Evolutionary conservation across 1,140 invertebrate species (phyloP).

Genomic region (Listronotus oregonensis): DNA sequence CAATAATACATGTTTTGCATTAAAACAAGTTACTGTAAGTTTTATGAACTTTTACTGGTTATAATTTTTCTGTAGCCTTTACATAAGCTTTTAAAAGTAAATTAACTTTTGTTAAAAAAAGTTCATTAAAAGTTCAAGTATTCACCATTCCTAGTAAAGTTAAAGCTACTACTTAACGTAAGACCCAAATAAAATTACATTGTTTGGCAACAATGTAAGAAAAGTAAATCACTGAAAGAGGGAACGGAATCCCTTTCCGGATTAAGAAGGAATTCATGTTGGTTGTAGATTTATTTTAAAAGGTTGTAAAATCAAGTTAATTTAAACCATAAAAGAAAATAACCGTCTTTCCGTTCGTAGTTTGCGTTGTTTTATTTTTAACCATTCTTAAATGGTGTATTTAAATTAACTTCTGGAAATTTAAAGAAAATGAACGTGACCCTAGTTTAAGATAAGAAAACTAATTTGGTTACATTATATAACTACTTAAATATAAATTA

Average conservation of each 20-base stretch:
- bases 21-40: no score
- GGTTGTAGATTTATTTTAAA: slow-evolving; percentile 23
- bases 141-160: not conserved
- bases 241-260: not conserved
- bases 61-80: no score
- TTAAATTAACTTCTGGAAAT: slow-evolving; percentile 6
- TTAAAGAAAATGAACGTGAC: not conserved
- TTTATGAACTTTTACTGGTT: no score
- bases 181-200: slow-evolving; percentile 9
- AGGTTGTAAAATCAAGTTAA: slow-evolving; percentile 23
- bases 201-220: slow-evolving; percentile 21
- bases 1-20: no score
- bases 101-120: not conserved
- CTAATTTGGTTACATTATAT: no score
- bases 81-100: not conserved
- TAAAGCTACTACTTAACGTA: not conserved
- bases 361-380: not conserved
- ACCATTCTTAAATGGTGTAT: not conserved
- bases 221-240: slow-evolving; percentile 12
- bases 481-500: no score
- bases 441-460: no score
- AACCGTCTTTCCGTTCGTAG: not conserved
- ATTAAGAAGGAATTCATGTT: slow-evolving; percentile 15
- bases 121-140: not conserved
- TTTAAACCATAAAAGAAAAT: slow-evolving; percentile 10